These are phyloP conservation scores for Budorcas taxicolor DNA, from an alignment of 2,113 vertebrate genomes.

Conservation along the genomic window DNA sequence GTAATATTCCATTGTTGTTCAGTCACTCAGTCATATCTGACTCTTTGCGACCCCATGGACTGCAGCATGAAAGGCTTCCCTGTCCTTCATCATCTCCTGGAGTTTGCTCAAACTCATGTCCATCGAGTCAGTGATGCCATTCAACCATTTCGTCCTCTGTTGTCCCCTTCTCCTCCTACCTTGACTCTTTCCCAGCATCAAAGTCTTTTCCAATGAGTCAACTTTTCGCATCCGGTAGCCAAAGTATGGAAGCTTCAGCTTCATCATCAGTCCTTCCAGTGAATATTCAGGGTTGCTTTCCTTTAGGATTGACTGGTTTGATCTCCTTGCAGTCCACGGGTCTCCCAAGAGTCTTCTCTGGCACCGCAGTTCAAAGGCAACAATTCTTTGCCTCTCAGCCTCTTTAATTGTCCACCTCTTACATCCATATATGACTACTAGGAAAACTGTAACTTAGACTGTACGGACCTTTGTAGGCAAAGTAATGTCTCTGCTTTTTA, in stretches of 20 bases:
- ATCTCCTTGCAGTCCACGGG: not conserved
- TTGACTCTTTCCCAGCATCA: not conserved
- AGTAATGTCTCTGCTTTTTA: not conserved
- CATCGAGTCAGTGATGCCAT: not conserved
- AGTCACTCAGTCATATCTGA: not conserved
- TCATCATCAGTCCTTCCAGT: not conserved
- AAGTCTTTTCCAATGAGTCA: not conserved
- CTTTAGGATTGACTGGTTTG: not conserved
- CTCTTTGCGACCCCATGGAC: not conserved
- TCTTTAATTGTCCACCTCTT: not conserved
- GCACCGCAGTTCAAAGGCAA: not conserved
- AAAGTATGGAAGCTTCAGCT: not conserved
- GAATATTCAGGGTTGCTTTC: not conserved
- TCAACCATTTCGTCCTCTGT: not conserved
- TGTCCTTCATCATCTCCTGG: not conserved
- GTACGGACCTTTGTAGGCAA: not conserved
- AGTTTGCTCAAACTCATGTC: not conserved
- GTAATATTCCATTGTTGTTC: not conserved
- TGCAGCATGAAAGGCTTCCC: not conserved
- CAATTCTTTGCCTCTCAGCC: not conserved
- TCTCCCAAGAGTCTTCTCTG: not conserved
- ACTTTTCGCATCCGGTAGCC: fast-evolving
- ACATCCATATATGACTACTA: not conserved
- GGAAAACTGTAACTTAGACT: not conserved
- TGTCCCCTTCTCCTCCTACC: not conserved